Conservation (phyloP, 2,113 vertebrate species). For the Dipodomys stephensi region DNA sequence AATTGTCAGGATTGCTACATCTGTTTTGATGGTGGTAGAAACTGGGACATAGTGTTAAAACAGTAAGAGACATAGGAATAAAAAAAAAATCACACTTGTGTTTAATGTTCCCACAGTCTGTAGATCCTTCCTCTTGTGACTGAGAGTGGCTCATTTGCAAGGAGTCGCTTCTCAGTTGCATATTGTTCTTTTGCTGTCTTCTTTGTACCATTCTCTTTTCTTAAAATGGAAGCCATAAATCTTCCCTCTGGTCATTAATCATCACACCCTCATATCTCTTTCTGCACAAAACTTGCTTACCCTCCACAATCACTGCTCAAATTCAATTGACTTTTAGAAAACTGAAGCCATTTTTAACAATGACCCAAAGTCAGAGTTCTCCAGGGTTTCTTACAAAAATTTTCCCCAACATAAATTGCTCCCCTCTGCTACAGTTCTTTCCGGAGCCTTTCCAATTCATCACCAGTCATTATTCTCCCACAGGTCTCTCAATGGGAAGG, state of each 20-base stretch:
- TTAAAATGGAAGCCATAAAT: constrained; percentile 33
- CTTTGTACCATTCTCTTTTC: background rate
- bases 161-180: background rate
- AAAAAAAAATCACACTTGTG: background rate
- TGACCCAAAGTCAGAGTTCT: background rate
- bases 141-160: background rate
- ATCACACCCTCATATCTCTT: constrained; percentile 22
- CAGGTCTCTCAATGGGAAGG: too few species aligned
- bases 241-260: constrained; percentile 19
- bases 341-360: constrained; percentile 50
- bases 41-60: background rate
- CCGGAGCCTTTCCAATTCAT: background rate
- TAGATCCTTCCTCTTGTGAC: background rate
- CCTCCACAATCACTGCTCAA: background rate
- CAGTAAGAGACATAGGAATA: background rate
- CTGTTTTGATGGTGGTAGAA: background rate
- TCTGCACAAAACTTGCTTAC: constrained; percentile 57
- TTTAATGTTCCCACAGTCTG: background rate
- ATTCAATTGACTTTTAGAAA: constrained; percentile 64
- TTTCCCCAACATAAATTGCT: background rate
- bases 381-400: background rate
- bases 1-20: background rate
- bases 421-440: background rate
- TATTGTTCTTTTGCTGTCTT: background rate
- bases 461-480: background rate